Evolutionary conservation across 2,797 vertebrate species (phyloP).

Genomic region (Poecilia picta): DNA sequence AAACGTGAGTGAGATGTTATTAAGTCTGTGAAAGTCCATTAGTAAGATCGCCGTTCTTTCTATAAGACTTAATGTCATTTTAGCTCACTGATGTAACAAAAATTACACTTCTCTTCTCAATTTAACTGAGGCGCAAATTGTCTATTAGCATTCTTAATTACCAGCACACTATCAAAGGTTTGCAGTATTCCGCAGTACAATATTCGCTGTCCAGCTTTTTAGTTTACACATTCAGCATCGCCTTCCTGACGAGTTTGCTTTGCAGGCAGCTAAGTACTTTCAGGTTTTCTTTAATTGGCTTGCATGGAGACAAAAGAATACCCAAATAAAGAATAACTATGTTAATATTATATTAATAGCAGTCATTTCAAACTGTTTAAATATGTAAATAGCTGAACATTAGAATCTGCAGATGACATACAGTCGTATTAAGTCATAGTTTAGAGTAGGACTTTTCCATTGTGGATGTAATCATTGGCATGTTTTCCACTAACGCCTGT

Average conservation of each 20-base stretch:
- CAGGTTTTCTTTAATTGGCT: background rate
- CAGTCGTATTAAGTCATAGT: background rate
- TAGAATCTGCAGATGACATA: background rate
- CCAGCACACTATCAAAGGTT: slow-evolving; percentile 15
- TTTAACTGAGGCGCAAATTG: background rate
- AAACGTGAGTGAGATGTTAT: background rate
- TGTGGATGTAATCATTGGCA: background rate
- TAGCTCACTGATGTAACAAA: slow-evolving; percentile 7
- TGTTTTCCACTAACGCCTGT: background rate
- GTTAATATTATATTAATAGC: no score
- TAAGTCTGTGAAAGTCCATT: background rate
- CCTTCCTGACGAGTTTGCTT: background rate
- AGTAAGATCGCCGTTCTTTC: background rate
- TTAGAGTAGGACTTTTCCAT: background rate
- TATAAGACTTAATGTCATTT: slow-evolving; percentile 2
- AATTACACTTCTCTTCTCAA: background rate
- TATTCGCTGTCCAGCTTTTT: background rate
- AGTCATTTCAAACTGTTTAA: background rate
- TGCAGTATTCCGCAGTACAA: background rate
- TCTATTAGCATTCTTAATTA: slow-evolving; percentile 5
- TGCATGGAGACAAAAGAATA: background rate
- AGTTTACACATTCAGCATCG: background rate
- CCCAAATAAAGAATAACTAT: background rate
- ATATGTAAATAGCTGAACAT: background rate
- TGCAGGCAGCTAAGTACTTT: background rate